Evolutionary conservation across 1,140 invertebrate genomes (phyloP).

Genomic region (Acromyrmex echinatior): DNA sequence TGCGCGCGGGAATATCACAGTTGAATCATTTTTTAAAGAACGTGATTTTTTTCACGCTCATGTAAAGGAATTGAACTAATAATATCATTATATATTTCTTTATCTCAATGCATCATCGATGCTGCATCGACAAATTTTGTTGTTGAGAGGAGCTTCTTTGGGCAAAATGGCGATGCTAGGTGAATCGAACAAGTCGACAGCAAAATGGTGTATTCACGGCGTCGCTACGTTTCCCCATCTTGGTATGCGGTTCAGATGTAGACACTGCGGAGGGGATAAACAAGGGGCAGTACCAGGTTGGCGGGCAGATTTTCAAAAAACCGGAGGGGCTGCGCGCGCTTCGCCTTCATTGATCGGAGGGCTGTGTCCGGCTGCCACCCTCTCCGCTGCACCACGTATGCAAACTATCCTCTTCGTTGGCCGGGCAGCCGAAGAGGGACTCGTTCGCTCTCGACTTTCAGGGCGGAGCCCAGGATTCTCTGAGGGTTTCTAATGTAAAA

Average conservation of each 20-base stretch:
- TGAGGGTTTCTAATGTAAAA: conserved; percentile 48
- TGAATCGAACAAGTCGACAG: conserved; percentile 68
- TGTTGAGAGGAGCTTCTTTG: neutral
- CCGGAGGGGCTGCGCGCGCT: conserved; percentile 82
- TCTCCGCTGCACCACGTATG: conserved; percentile 73
- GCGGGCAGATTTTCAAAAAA: conserved; percentile 85
- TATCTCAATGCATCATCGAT: neutral
- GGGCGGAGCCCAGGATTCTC: conserved; percentile 83
- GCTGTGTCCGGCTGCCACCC: conserved; percentile 75
- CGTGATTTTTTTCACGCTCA: conserved; percentile 32
- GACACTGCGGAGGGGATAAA: conserved; percentile 69
- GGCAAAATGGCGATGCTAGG: conserved; percentile 63
- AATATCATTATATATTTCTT: too few species aligned
- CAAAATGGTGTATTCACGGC: conserved; percentile 72
- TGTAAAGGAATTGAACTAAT: too few species aligned
- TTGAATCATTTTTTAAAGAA: conserved; percentile 27
- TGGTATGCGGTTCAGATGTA: conserved; percentile 78
- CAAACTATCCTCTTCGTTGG: conserved; percentile 76
- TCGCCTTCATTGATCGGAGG: conserved; percentile 84
- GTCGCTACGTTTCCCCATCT: conserved; percentile 75
- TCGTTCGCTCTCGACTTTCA: conserved; percentile 80
- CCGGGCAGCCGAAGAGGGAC: conserved; percentile 74
- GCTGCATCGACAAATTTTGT: neutral
- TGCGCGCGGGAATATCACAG: neutral
- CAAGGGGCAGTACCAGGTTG: conserved; percentile 77